Evolutionary conservation across 2,888 invertebrate genomes (phyloP), one percentile per base, ranked within the genome.

Genomic region (Lasioglossum oenotherae): DNA sequence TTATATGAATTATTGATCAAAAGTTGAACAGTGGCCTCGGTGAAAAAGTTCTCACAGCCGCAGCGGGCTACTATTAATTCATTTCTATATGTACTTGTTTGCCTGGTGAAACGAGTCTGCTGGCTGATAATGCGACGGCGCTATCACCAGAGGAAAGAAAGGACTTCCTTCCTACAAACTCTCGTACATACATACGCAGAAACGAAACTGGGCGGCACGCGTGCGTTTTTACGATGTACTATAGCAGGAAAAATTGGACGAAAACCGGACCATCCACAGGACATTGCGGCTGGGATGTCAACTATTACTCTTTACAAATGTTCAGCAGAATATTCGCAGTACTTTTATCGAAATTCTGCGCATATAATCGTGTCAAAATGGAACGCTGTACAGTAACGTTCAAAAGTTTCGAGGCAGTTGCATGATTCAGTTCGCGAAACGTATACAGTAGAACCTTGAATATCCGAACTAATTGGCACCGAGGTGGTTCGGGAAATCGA

Each of bases 91-190:
- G 35, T 53, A 77, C 73, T 83, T 31, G 53, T 78, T 82, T 57
- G 64, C 60, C 73, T 72, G 78, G 60, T 81, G 80, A 19, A 83
- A 81, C 80, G 81, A 76, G 78, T 81, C 77, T 23, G 78, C 67
- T 78, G 71, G 75, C 84, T 88, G 93, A 93, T 93, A 93, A 89
- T 72, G 38, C 16, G 38, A 67, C 74, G 38, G 27, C 82, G 83
- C 89, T 92, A 93, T 93, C 92, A 92, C 84, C 79, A 91, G 85
- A 92, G 93, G 92, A 92, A 92, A 92, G 90, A 90, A 92, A 91
- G 89, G 81, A 92, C 92, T 93, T 93, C 93, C 93, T 92, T 89
- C 76, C 87, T 78, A 90, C 79, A 72, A 46, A 80, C 73, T 73
- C 74, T 81, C 85, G 74, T 82, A 87, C 88, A 86, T 86, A 78